Conservation (phyloP, 1,140 invertebrate genomes). For the Carposina sasakii region DNA sequence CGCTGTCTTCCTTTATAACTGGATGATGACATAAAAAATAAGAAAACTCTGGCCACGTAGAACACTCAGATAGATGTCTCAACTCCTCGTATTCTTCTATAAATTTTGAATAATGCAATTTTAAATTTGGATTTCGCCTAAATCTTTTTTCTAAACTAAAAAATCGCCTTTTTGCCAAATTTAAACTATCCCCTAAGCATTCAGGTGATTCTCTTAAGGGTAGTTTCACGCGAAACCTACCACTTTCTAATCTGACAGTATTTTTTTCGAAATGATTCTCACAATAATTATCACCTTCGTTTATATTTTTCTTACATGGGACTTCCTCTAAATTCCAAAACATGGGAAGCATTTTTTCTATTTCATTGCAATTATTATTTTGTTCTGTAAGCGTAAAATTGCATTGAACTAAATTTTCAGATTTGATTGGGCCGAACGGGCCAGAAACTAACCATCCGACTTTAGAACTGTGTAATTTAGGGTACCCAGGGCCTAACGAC, state of each 20-base stretch:
- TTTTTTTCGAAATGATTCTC: slow-evolving; percentile 14
- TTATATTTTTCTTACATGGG: not conserved
- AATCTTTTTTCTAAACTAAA: not conserved
- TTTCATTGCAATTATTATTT: not conserved
- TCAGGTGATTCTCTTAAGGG: not conserved
- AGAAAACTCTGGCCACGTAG: not conserved
- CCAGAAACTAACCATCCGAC: not conserved
- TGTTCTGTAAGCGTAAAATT: not conserved
- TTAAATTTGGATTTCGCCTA: not conserved
- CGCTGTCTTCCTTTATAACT: not conserved
- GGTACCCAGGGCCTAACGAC: not conserved
- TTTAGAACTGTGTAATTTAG: not conserved
- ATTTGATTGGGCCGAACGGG: not conserved
- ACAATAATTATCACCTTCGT: slow-evolving; percentile 34
- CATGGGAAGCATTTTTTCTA: not conserved
- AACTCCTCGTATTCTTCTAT: not conserved
- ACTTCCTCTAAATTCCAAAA: not conserved
- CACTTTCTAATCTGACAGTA: slow-evolving; percentile 6
- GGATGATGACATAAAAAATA: not conserved
- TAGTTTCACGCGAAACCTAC: slow-evolving; percentile 4
- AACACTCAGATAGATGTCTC: not conserved
- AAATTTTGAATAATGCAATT: not conserved
- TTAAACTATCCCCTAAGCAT: not conserved
- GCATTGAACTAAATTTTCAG: not conserved
- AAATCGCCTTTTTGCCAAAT: not conserved